Conservation (phyloP, 1,140 invertebrate genomes). For the Ephestia elutella region DNA sequence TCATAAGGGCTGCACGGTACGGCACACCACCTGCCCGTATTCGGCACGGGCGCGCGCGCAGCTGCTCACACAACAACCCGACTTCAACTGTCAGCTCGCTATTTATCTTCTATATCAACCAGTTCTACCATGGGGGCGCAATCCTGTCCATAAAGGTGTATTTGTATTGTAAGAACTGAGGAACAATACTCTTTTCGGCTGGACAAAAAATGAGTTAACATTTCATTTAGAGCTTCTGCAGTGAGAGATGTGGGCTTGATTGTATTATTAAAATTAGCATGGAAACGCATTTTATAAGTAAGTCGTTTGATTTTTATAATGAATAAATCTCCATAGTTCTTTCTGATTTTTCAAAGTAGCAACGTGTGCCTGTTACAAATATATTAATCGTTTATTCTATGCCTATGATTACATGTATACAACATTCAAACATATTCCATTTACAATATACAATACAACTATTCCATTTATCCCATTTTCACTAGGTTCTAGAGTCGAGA, state of each 20-base stretch:
- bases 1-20: slow-evolving; percentile 11
- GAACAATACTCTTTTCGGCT: background rate
- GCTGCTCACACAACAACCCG: slow-evolving; percentile 37
- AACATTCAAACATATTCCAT: too few relatives aligned
- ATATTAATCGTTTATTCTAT: too few relatives aligned
- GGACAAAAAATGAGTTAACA: background rate
- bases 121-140: slow-evolving; percentile 9
- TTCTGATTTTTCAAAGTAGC: too few relatives aligned
- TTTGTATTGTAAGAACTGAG: background rate
- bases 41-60: slow-evolving; percentile 35
- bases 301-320: too few relatives aligned
- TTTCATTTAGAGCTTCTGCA: background rate
- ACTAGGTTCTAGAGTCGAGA: too few relatives aligned
- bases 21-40: slow-evolving; percentile 43
- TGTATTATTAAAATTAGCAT: background rate
- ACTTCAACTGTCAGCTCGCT: slow-evolving; percentile 15
- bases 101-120: slow-evolving; percentile 15
- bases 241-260: background rate
- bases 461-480: too few relatives aligned
- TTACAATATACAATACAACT: too few relatives aligned
- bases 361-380: too few relatives aligned
- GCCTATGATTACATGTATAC: too few relatives aligned
- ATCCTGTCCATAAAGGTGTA: slow-evolving; percentile 1
- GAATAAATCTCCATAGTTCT: too few relatives aligned
- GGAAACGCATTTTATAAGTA: too few relatives aligned